A percentile compares a stretch with the other conserved stretches of the same genome.
Conservation (phyloP, 2,888 invertebrate species). For the Lithophane semibrunnea region DNA sequence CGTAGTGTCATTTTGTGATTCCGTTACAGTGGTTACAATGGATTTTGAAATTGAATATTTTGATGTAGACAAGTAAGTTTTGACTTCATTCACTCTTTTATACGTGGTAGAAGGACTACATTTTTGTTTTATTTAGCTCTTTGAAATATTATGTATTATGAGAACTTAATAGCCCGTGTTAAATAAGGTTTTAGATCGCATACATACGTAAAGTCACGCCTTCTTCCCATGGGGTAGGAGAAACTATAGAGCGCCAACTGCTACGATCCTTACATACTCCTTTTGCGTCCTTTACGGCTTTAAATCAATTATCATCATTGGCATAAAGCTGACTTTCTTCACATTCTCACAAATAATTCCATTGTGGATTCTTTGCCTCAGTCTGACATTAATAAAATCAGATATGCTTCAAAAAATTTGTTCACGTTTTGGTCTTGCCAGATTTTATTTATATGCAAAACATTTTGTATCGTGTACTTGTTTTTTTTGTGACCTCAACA, state of each 20-base stretch:
- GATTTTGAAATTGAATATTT: slow-evolving; percentile 64
- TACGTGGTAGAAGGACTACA: neutral
- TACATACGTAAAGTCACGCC: neutral
- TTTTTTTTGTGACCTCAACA: slow-evolving; percentile 52
- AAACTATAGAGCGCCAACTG: neutral
- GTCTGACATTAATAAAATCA: slow-evolving; percentile 15
- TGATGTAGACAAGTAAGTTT: slow-evolving; percentile 47
- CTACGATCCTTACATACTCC: neutral
- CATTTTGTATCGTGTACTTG: slow-evolving; percentile 3
- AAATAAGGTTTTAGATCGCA: slow-evolving; percentile 6
- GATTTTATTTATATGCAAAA: slow-evolving; percentile 41
- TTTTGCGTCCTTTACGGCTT: neutral
- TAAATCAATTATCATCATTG: neutral
- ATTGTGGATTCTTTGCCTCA: neutral
- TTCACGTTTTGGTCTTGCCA: slow-evolving; percentile 16
- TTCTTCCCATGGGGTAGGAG: neutral
- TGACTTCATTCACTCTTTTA: neutral
- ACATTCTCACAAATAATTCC: slow-evolving; percentile 5
- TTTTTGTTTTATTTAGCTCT: slow-evolving; percentile 9
- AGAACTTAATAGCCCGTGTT: neutral
- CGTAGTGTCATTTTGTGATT: slow-evolving; percentile 42
- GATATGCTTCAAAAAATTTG: slow-evolving; percentile 9
- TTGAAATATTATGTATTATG: slow-evolving; percentile 1
- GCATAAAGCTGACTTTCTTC: neutral
- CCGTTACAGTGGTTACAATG: slow-evolving; percentile 44